These are phyloP conservation scores for Entomobrya proxima DNA, from an alignment of 2,888 invertebrate genomes.

Conservation along the genomic window DNA sequence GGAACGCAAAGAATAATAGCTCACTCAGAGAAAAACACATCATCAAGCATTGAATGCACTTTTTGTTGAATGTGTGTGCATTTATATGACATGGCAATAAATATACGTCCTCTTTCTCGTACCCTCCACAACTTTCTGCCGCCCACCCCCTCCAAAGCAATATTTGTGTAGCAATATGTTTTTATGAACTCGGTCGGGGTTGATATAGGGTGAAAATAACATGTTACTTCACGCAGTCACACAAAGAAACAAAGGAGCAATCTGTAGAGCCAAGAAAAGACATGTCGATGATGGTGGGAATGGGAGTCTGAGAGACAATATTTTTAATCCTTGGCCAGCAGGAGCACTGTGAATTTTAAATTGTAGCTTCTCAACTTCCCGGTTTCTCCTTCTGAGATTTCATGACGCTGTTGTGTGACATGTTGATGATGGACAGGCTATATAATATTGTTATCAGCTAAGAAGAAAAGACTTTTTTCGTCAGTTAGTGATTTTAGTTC, in stretches of 20 bases:
- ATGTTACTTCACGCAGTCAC: slow-evolving; percentile 28
- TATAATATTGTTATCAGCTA: slow-evolving; percentile 23
- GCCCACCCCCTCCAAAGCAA: slow-evolving; percentile 2
- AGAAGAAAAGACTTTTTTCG: slow-evolving; percentile 14
- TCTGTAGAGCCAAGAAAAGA: background rate
- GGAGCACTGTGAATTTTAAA: background rate
- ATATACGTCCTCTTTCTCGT: background rate
- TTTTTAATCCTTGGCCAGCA: background rate
- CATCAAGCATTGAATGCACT: background rate
- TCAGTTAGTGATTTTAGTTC: too few species aligned
- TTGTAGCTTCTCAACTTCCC: background rate
- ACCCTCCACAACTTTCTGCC: background rate
- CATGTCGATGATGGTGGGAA: slow-evolving; percentile 29
- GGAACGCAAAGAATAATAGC: slow-evolving; percentile 37
- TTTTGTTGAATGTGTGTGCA: slow-evolving; percentile 3
- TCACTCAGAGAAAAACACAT: slow-evolving; percentile 11
- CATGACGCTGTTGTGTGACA: background rate
- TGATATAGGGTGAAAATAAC: slow-evolving; percentile 40
- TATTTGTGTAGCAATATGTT: background rate
- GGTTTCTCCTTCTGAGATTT: slow-evolving; percentile 2
- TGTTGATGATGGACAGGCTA: slow-evolving; percentile 17
- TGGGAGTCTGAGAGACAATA: background rate
- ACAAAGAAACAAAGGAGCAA: slow-evolving; percentile 16
- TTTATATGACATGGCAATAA: background rate
- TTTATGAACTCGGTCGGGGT: slow-evolving; percentile 35